A percentile compares a stretch with the other conserved stretches of the same genome.
phyloP scores from a whole-genome alignment of 2,113 vertebrate genomes.

The Ochotona curzoniae region DNA sequence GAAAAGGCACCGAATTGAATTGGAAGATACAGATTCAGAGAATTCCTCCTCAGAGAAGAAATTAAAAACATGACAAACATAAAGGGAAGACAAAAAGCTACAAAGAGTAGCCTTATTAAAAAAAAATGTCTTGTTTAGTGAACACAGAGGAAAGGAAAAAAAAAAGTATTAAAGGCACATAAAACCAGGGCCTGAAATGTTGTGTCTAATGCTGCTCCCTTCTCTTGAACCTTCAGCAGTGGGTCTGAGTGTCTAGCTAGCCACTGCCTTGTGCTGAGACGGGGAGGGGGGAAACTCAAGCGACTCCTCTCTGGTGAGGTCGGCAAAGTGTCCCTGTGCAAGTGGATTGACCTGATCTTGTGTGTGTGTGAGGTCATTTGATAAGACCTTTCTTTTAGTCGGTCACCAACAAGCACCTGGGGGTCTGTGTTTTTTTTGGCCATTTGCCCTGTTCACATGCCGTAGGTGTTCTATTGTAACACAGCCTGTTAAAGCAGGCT shows the following conservation, averaged over 20 bases:
- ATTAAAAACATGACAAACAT: conserved; percentile 92
- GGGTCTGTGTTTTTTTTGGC: conserved; percentile 52
- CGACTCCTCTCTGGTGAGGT: conserved; percentile 82
- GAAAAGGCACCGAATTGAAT: conserved; percentile 93
- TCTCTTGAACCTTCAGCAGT: conserved; percentile 83
- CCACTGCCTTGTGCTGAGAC: conserved; percentile 82
- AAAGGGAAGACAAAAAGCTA: conserved; percentile 78
- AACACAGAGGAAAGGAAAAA: conserved; percentile 81
- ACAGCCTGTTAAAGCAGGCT: conserved; percentile 18
- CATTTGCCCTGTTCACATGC: conserved; percentile 63
- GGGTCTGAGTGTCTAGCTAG: conserved; percentile 84
- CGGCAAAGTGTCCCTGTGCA: conserved; percentile 83
- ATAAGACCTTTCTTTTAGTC: conserved; percentile 59
- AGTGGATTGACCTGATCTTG: conserved; percentile 84
- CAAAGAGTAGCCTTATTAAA: conserved; percentile 74
- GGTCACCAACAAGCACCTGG: conserved; percentile 51
- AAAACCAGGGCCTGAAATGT: conserved; percentile 86
- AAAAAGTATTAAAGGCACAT: conserved; percentile 88
- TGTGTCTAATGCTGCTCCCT: conserved; percentile 86
- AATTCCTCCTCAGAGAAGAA: conserved; percentile 95
- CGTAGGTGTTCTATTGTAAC: conserved; percentile 54
- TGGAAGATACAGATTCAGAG: conserved; percentile 90
- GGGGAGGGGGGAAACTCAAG: conserved; percentile 70
- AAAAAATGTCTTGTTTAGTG: conserved; percentile 77
- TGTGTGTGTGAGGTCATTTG: conserved; percentile 73